These are phyloP conservation scores for Cyprinodon brontotheroides DNA, from an alignment of 2,113 vertebrate species.

Conservation along the genomic window DNA sequence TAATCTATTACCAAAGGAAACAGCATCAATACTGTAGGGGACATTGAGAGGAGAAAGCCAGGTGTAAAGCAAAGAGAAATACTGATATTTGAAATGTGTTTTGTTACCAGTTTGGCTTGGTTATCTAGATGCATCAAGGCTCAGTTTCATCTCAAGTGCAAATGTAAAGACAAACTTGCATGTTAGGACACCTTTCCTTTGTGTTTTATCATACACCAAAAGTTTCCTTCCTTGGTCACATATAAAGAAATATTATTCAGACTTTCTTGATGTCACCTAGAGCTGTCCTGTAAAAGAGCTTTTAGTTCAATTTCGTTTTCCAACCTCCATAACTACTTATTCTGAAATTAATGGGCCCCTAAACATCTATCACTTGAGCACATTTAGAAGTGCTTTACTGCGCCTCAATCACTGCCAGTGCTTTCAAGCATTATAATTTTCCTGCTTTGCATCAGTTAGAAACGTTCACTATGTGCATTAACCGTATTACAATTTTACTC, in stretches of 20 bases:
- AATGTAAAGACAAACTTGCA: constrained; percentile 9
- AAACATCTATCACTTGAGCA: constrained; percentile 69
- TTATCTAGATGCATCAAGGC: constrained; percentile 27
- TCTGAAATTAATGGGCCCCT: constrained; percentile 72
- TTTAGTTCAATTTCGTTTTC: constrained; percentile 75
- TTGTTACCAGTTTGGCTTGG: constrained; percentile 17
- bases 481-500: constrained; percentile 56
- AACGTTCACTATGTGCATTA: constrained; percentile 64
- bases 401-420: constrained; percentile 67
- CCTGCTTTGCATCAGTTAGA: constrained; percentile 67
- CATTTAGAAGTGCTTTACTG: constrained; percentile 70
- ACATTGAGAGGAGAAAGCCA: constrained; percentile 2
- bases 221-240: constrained; percentile 32
- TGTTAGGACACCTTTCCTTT: neutral
- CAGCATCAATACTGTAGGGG: neutral
- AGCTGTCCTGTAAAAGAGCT: constrained; percentile 68
- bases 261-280: constrained; percentile 54
- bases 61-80: constrained; percentile 2
- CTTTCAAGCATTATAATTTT: constrained; percentile 68
- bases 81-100: constrained; percentile 39
- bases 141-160: constrained; percentile 16
- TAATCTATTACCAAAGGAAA: constrained; percentile 12
- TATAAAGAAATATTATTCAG: constrained; percentile 43
- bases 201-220: neutral
- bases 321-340: constrained; percentile 64